These are phyloP conservation scores for Acanthisitta chloris DNA, from an alignment of 2,113 vertebrate genomes.

Conservation along the genomic window DNA sequence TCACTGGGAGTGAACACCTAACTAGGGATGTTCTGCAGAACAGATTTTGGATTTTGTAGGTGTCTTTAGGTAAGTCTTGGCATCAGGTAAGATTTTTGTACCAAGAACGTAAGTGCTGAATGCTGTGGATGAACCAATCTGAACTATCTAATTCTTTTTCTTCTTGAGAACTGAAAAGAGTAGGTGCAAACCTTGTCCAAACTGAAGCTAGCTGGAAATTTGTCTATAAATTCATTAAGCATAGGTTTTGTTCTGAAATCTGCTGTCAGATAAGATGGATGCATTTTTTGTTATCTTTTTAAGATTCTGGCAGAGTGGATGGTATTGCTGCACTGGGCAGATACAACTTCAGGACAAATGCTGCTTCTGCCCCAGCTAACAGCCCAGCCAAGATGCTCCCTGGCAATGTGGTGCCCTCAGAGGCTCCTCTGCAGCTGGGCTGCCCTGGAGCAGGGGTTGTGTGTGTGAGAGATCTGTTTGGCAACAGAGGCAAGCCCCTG, in stretches of 20 bases:
- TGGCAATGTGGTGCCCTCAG: neutral
- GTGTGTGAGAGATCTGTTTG: fast-evolving
- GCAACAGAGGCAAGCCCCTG: neutral
- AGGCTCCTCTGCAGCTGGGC: neutral
- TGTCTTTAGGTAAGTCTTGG: neutral
- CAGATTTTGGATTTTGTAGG: neutral
- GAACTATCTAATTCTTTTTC: neutral
- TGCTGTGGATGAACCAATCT: neutral
- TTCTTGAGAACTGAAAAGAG: neutral
- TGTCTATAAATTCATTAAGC: neutral
- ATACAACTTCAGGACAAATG: neutral
- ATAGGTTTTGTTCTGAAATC: neutral
- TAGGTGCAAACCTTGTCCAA: neutral
- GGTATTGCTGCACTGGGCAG: neutral
- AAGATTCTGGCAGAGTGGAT: neutral
- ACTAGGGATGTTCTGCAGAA: neutral
- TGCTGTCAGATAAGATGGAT: neutral
- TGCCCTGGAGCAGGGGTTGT: neutral
- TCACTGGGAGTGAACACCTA: neutral
- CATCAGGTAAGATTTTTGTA: neutral
- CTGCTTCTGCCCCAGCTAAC: neutral
- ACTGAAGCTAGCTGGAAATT: neutral
- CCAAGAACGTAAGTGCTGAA: neutral
- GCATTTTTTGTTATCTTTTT: neutral
- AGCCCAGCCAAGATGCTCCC: neutral